These are phyloP conservation scores for Danio jaintianensis DNA, from an alignment of 2,797 vertebrate species.

Conservation along the genomic window DNA sequence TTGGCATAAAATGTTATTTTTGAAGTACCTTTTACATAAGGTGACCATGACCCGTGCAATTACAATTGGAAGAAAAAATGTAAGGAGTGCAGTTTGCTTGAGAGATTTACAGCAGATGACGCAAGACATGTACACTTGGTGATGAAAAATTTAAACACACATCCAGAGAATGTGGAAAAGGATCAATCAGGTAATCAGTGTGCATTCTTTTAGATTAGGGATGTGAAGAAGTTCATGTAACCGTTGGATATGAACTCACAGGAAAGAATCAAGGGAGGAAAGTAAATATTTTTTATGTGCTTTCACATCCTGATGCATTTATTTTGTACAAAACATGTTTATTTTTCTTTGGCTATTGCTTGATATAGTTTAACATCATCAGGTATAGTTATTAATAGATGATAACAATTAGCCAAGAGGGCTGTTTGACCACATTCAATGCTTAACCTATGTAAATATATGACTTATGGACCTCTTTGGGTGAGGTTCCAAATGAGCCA, in stretches of 20 bases:
- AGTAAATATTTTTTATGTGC: no score
- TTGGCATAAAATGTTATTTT: neutral
- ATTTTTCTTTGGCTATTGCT: neutral
- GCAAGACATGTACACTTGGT: conserved; percentile 1
- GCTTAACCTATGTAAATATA: no score
- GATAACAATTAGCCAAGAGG: no score
- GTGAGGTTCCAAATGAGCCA: no score
- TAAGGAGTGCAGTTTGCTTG: neutral
- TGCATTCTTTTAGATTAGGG: conserved; percentile 14
- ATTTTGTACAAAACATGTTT: no score
- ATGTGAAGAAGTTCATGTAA: neutral
- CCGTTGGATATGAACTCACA: conserved; percentile 17
- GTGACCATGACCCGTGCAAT: neutral
- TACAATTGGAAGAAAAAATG: neutral
- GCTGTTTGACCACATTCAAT: no score
- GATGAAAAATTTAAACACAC: conserved; percentile 2
- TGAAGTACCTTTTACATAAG: neutral
- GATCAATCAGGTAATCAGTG: conserved; percentile 16
- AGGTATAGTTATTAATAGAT: no score
- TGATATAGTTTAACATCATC: neutral
- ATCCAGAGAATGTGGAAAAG: neutral
- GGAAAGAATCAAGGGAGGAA: no score
- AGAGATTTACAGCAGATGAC: neutral
- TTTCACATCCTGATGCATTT: no score
- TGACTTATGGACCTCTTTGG: no score